Base-by-base conservation (phyloP, 1,140 invertebrate genomes). In the Rhysida immarginata region DNA sequence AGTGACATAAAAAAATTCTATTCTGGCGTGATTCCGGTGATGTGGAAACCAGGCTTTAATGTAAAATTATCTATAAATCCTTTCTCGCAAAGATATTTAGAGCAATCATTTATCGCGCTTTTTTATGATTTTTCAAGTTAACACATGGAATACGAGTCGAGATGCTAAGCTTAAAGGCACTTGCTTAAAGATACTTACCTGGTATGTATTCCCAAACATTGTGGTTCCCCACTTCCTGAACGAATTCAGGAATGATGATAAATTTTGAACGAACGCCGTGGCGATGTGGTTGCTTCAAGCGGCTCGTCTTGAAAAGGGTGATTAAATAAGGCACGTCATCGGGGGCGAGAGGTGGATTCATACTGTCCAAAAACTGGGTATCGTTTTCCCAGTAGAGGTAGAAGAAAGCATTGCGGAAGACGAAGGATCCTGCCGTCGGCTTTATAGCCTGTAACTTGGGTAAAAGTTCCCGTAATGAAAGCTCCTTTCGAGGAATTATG, bases 241-340 rank as follows among this genome's bases (percentile, higher is more conserved):
- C 84, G 25, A 80, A 74, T 54, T 82, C 79, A 0, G 89, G 87
- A 53, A 83, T 75, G 62, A 88, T 84, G 29, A 93, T 85, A 64
- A 90, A 94, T 68, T 95, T 95, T 45, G 87, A 92, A 14, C 90
- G 78, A 67, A 91, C 86, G 64, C 90, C 91, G 63, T 93, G 84
- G 0, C 86, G 87, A 69, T 89, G 85, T 24, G 87, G 69, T 65
- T 86, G 84, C 1, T 76, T 75, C 44, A 81, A 78, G 2, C 88
- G 75, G 3, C 83, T 73, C 0, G 89, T 93, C 68, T 93, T 93
- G 41, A 79, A 75, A 29, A 90, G 70, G 0, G 85, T 88, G 1
- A 88, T 75, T 25, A 92, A 67, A 45, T 56, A 63, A 24, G 60
- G 59, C 50, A 61, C 63, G n/a, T 56, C 54, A 45, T 52, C 56